A percentile compares a stretch with the other conserved stretches of the same genome.
These are phyloP conservation scores for Hybos culiciformis DNA, from an alignment of 2,888 invertebrate species.

Conservation along the genomic window DNA sequence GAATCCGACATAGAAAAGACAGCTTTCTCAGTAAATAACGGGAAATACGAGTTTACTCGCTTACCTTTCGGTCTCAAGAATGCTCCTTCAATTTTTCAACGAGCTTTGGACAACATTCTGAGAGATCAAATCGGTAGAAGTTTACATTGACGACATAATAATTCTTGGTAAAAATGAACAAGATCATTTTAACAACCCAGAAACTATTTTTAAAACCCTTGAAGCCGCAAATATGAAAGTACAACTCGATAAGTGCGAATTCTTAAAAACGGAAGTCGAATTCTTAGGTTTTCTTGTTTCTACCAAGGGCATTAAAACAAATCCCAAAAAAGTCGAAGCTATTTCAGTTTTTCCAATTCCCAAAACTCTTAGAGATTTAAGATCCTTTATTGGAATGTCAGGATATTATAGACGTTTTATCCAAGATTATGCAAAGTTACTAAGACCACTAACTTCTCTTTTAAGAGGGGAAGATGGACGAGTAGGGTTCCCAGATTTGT, in stretches of 20 bases:
- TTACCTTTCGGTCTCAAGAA: conserved; percentile 8
- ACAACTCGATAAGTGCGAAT: conserved; percentile 12
- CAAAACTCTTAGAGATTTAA: conserved; percentile 8
- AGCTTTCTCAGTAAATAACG: neutral
- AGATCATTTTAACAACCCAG: conserved; percentile 6
- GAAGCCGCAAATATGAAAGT: conserved; percentile 8
- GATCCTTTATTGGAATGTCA: conserved; percentile 7
- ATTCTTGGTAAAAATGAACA: conserved; percentile 11
- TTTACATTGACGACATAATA: conserved; percentile 11
- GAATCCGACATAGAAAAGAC: neutral
- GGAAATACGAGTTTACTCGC: neutral
- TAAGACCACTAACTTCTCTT: conserved; percentile 9
- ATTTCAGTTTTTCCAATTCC: conserved; percentile 9
- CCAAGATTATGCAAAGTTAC: conserved; percentile 10
- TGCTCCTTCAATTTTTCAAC: conserved; percentile 11
- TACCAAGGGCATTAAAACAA: conserved; percentile 10
- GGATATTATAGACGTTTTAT: conserved; percentile 8
- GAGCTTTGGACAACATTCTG: conserved; percentile 11
- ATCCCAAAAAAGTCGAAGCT: conserved; percentile 9
- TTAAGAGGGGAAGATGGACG: conserved; percentile 13
- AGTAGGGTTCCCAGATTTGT: too few species aligned
- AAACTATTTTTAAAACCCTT: conserved; percentile 7
- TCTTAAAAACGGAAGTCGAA: conserved; percentile 10
- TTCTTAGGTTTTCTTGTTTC: conserved; percentile 13
- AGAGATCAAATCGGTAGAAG: conserved; percentile 8